Percentiles rank a stretch among this genome's conserved stretches.
Conservation (phyloP, 2,888 invertebrate genomes). For the Philereme vetulata region DNA sequence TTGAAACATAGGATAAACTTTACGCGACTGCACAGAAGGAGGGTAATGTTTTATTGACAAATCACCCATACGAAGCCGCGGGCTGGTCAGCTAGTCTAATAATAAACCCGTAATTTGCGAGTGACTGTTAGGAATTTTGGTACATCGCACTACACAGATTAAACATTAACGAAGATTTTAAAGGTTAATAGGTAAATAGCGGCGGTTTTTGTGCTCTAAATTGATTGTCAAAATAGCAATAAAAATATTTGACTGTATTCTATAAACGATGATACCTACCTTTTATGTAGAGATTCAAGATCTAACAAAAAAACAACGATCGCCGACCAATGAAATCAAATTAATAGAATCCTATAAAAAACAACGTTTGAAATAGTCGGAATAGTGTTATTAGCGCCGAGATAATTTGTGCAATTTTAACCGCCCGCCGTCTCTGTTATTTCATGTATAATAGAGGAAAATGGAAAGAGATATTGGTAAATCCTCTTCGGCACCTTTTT, state of each 20-base stretch:
- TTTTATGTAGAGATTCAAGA: conserved; percentile 1
- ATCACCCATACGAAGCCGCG: too few relatives aligned
- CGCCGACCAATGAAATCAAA: conserved; percentile 65
- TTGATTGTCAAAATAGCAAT: conserved; percentile 16
- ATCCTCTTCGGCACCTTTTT: conserved; percentile 12
- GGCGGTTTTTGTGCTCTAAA: conserved; percentile 2
- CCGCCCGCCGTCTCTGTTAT: conserved; percentile 5
- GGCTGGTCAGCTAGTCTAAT: too few relatives aligned
- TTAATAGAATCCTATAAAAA: conserved; percentile 48
- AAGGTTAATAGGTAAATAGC: conserved; percentile 2
- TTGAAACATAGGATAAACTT: too few relatives aligned
- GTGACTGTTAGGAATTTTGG: too few relatives aligned
- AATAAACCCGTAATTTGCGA: too few relatives aligned
- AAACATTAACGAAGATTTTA: not conserved
- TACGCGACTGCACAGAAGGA: too few relatives aligned
- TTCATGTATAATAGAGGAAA: conserved; percentile 13
- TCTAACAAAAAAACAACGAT: conserved; percentile 19
- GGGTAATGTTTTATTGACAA: too few relatives aligned
- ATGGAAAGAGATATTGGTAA: conserved; percentile 3
- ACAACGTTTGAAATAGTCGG: not conserved
- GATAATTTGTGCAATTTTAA: conserved; percentile 12
- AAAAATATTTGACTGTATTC: conserved; percentile 16
- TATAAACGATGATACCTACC: conserved; percentile 14
- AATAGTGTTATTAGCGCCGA: conserved; percentile 13
- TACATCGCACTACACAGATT: too few relatives aligned